A percentile compares a stretch with the other conserved stretches of the same genome.
Conservation (phyloP, 2,113 vertebrate genomes). For the Daboia siamensis region DNA sequence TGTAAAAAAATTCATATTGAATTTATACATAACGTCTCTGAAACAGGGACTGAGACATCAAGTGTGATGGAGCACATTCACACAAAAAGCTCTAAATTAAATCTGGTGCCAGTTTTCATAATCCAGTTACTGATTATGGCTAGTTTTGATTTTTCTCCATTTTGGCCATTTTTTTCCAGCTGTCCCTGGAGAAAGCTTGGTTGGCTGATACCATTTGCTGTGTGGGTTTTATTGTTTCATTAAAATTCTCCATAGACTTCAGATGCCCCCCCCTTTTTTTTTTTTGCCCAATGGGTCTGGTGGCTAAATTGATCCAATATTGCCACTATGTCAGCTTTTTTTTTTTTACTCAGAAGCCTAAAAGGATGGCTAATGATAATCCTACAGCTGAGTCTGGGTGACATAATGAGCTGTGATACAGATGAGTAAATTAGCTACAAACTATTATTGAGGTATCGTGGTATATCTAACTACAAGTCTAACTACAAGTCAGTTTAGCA, state of each 20-base stretch:
- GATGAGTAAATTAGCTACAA: background rate
- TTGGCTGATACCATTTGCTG: background rate
- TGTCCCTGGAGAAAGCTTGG: background rate
- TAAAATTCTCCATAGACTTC: background rate
- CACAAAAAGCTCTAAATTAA: background rate
- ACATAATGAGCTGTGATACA: background rate
- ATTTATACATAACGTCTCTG: background rate
- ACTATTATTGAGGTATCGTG: no score
- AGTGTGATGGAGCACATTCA: background rate
- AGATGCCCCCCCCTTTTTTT: no score
- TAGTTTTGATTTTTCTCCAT: background rate
- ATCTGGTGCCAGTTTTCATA: background rate
- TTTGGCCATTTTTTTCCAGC: background rate
- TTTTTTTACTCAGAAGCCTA: background rate
- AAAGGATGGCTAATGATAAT: background rate
- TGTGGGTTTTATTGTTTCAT: background rate
- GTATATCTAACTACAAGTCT: background rate
- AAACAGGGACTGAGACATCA: background rate
- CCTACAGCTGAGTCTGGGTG: background rate
- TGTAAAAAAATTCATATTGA: background rate
- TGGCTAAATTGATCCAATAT: background rate
- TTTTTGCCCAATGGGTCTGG: background rate
- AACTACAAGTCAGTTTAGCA: background rate
- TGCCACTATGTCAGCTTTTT: background rate
- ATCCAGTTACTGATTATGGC: background rate